Evolutionary conservation across 2,113 vertebrate genomes (phyloP), one percentile per base, ranked within the genome.

Genomic region (Triplophysa dalaica): DNA sequence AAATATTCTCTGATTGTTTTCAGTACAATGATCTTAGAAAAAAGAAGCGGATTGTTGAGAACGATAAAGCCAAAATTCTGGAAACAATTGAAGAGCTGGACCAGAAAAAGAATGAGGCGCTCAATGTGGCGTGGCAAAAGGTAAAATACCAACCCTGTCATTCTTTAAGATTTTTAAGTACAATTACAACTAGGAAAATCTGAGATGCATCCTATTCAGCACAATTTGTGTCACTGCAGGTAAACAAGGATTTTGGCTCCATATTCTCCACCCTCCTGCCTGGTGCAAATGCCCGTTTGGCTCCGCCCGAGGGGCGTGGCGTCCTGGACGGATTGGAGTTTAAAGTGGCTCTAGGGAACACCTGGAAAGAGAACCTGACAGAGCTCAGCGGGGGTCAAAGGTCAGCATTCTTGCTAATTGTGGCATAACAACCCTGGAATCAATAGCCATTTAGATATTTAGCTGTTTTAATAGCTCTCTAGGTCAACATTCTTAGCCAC

Each of bases 341-440:
- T 88, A 97, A 91, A 85, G 93, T 99, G 78, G 98, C 96, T 60
- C 89, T 99, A 85, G 98, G 98, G 78, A 94, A 94, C 66, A 98
- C 91, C 7, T 99, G 98, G 97, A 99, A 99, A 86, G 96, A 99
- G 88, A 98, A 99, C 85, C 92, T 99, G 80, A 94, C 93, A 4
- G 98, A 99, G 90, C 95, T 99, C 66, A 99, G 97, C 61, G 98
- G 98, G 24, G 98, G 98, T 50, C 97, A 99, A 78, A 86, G 84
- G 84, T 87, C 63, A 77, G 82, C 41, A 72, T 16, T 26, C 43
- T 75, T 77, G 4, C 33, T 52, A 22, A 62, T 45, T 38, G 10
- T 21, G 8, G 26, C 66, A 69, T 43, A 60, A 16, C 3, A 4
- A 14, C 48, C 22, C 9, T 65, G 19, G 21, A 64, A 45, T 26